Conservation (phyloP, 64 coral and sea anemone genomes). For the Stichodactyla mertensii region DNA sequence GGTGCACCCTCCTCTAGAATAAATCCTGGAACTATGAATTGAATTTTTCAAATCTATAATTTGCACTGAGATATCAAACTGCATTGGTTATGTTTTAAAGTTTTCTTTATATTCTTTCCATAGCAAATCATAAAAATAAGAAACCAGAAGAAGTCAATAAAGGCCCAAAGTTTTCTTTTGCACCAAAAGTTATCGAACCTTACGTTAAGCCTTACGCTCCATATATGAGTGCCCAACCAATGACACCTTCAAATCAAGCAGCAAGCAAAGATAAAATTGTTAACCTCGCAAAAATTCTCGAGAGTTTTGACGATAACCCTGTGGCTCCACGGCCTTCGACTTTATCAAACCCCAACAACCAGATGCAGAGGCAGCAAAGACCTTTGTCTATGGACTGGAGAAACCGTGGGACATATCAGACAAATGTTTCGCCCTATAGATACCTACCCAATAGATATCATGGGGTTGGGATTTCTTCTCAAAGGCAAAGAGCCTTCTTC, state of each 20-base stretch:
- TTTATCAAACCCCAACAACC: not conserved
- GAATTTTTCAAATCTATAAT: too few relatives aligned
- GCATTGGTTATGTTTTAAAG: too few relatives aligned
- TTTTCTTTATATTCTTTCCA: not conserved
- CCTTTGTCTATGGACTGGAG: not conserved
- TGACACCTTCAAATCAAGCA: not conserved
- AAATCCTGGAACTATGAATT: too few relatives aligned
- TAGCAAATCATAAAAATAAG: slow-evolving; percentile 1
- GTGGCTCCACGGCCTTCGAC: not conserved
- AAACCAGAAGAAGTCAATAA: not conserved
- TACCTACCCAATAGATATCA: too few relatives aligned
- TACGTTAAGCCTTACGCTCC: not conserved
- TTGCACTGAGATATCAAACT: too few relatives aligned
- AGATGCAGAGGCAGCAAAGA: not conserved
- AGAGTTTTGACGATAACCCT: slow-evolving; percentile 10
- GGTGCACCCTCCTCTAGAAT: too few relatives aligned
- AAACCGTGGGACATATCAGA: not conserved
- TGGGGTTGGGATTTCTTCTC: not conserved
- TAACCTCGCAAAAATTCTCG: slow-evolving; percentile 49
- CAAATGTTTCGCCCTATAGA: not conserved
- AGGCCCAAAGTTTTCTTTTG: not conserved
- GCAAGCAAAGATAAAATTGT: not conserved
- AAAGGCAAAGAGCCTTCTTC: not conserved
- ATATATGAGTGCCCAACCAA: not conserved
- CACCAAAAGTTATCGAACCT: not conserved